These are phyloP conservation scores for Nasonia longicornis DNA, from an alignment of 1,140 invertebrate genomes.

Conservation along the genomic window DNA sequence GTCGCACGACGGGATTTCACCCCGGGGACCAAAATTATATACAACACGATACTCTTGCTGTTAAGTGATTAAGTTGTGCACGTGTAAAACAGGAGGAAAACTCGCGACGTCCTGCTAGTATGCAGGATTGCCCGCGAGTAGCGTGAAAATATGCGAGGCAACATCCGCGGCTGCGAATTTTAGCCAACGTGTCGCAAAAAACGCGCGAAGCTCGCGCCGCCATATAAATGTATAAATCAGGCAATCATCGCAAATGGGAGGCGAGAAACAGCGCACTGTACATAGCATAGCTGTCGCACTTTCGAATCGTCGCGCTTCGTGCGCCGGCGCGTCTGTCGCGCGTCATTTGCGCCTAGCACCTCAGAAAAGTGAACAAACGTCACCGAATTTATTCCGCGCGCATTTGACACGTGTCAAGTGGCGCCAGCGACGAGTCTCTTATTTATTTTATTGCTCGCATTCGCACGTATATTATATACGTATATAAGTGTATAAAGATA, in stretches of 20 bases:
- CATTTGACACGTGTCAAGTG: conserved; percentile 27
- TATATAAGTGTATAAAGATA: background rate
- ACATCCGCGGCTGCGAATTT: background rate
- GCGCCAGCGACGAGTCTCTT: background rate
- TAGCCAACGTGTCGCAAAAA: background rate
- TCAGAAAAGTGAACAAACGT: conserved; percentile 48
- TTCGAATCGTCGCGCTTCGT: conserved; percentile 49
- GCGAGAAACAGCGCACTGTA: background rate
- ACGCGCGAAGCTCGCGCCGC: conserved; percentile 12
- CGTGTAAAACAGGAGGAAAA: conserved; percentile 21
- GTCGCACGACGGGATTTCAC: conserved; percentile 54
- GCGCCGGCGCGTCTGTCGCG: conserved; percentile 58
- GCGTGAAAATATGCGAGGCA: background rate
- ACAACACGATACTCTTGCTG: background rate
- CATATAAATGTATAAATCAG: conserved; percentile 65
- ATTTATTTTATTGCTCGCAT: background rate
- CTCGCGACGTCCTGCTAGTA: conserved; percentile 12
- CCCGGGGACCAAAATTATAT: conserved; percentile 53
- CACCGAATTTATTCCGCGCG: conserved; percentile 30
- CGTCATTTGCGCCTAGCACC: conserved; percentile 57
- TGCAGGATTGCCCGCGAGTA: background rate
- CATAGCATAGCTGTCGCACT: conserved; percentile 51
- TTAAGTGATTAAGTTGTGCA: conserved; percentile 58
- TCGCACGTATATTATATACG: background rate
- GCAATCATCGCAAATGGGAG: conserved; percentile 62